These are phyloP conservation scores for Tuberolachnus salignus DNA, from an alignment of 2,888 invertebrate species.

Conservation along the genomic window DNA sequence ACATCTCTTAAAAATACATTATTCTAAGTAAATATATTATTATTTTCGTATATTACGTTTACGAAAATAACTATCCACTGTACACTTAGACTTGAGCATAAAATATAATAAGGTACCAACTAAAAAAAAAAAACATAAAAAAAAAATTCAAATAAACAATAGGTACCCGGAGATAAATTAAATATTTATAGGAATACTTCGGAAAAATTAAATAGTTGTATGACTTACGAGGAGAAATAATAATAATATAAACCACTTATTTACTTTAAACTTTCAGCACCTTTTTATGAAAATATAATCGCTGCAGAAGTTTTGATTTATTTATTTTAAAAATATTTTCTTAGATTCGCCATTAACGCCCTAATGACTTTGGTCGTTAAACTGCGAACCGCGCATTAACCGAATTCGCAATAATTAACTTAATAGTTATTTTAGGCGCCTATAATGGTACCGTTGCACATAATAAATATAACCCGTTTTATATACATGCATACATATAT, in stretches of 20 bases:
- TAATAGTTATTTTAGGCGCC: background rate
- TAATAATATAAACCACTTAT: background rate
- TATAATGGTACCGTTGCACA: background rate
- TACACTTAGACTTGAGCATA: too few relatives aligned
- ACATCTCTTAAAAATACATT: background rate
- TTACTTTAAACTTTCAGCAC: background rate
- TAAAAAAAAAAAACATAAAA: background rate
- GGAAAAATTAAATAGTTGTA: background rate
- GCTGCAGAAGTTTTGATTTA: background rate
- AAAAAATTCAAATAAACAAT: background rate
- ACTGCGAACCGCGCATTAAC: background rate
- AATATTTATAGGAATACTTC: background rate
- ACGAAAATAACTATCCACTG: too few relatives aligned
- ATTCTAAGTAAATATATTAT: background rate
- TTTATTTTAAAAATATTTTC: conserved; percentile 3
- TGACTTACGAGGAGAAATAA: background rate
- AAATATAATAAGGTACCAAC: too few relatives aligned
- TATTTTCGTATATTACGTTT: too few relatives aligned
- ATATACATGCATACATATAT: too few relatives aligned
- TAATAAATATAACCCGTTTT: background rate
- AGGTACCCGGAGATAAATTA: too few relatives aligned
- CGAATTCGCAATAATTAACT: background rate
- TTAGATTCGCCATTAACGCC: background rate
- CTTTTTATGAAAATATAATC: background rate
- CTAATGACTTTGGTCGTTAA: conserved; percentile 30